These are phyloP conservation scores for Chionodraco myersi DNA, from an alignment of 2,113 vertebrate genomes.

Conservation along the genomic window DNA sequence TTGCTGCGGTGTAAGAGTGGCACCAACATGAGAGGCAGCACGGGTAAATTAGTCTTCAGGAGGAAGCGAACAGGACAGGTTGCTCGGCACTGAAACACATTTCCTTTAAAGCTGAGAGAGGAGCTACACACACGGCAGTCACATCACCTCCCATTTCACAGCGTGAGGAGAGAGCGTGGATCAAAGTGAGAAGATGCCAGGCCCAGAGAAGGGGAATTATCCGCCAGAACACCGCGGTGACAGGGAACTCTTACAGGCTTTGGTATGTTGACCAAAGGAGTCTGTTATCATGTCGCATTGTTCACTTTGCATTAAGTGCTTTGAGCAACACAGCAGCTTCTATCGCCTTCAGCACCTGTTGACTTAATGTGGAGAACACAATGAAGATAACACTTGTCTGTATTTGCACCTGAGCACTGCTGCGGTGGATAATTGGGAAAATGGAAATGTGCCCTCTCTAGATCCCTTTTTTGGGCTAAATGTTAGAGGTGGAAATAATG, in stretches of 20 bases:
- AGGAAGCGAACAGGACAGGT: constrained; percentile 75
- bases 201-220: constrained; percentile 50
- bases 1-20: constrained; percentile 46
- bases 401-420: background rate
- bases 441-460: background rate
- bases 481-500: background rate
- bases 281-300: constrained; percentile 35
- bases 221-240: constrained; percentile 32
- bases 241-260: constrained; percentile 55
- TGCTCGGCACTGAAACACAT: constrained; percentile 38
- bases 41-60: constrained; percentile 76
- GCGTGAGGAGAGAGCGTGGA: constrained; percentile 53
- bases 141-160: constrained; percentile 65
- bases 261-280: constrained; percentile 72
- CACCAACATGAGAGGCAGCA: constrained; percentile 67
- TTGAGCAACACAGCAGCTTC: constrained; percentile 44
- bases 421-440: too few relatives aligned
- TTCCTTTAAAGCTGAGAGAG: constrained; percentile 68
- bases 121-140: constrained; percentile 56
- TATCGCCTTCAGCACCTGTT: constrained; percentile 54
- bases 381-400: background rate
- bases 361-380: constrained; percentile 12
- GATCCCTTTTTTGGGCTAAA: too few relatives aligned
- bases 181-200: constrained; percentile 72
- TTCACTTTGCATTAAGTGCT: constrained; percentile 62